Evolutionary conservation across 2,113 vertebrate species (phyloP).

Genomic region (Cichladusa arquata): DNA sequence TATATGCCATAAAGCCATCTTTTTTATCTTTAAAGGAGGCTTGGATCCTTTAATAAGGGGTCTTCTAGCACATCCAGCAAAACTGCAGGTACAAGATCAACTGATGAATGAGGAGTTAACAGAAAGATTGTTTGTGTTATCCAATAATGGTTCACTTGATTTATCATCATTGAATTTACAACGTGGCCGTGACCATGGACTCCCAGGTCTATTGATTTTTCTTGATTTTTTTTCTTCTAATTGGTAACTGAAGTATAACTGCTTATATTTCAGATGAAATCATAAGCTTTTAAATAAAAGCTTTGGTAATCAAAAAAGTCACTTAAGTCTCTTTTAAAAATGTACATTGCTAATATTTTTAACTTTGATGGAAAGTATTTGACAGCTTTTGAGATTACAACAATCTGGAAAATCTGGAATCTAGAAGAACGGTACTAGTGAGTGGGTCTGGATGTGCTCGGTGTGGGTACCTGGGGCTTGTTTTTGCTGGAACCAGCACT

Average conservation of each 20-base stretch:
- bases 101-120: conserved; percentile 87
- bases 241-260: neutral
- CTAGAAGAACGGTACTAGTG: neutral
- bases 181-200: conserved; percentile 90
- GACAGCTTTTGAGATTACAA: neutral
- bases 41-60: conserved; percentile 90
- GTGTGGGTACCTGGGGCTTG: neutral
- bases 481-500: neutral
- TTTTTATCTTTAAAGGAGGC: conserved; percentile 80
- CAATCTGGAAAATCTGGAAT: neutral
- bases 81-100: conserved; percentile 70
- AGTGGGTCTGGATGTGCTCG: neutral
- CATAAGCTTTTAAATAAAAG: neutral
- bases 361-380: neutral
- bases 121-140: conserved; percentile 80
- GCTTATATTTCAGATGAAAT: neutral
- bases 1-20: neutral
- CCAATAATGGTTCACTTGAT: conserved; percentile 77
- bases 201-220: conserved; percentile 80
- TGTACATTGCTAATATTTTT: neutral
- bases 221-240: neutral
- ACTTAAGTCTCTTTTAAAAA: neutral
- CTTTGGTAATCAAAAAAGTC: neutral
- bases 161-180: conserved; percentile 92
- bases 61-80: conserved; percentile 80